phyloP scores from a whole-genome alignment of 1,140 invertebrate species.

The Zaprionus gabonicus region DNA sequence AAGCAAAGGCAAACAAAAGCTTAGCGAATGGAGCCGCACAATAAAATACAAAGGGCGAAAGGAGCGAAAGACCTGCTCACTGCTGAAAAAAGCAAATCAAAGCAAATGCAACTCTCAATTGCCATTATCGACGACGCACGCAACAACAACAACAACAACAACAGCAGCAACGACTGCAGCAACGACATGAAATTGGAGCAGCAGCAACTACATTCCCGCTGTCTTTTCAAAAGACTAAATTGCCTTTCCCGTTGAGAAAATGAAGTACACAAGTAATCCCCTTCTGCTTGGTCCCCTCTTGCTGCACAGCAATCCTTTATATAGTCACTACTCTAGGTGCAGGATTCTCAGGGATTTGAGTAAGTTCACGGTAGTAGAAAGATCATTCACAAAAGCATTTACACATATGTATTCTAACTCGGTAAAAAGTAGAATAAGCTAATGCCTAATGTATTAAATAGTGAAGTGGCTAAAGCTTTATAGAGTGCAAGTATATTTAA shows the following conservation, averaged over 20 bases:
- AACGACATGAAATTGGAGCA: constrained; percentile 20
- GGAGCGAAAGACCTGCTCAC: not conserved
- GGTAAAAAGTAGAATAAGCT: too few relatives aligned
- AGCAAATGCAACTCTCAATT: constrained; percentile 78
- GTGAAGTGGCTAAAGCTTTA: too few relatives aligned
- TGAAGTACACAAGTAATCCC: constrained; percentile 15
- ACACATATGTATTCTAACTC: too few relatives aligned
- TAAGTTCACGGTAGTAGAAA: not conserved
- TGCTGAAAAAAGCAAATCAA: constrained; percentile 68
- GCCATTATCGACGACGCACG: constrained; percentile 66
- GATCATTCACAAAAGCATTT: not conserved
- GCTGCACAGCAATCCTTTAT: not conserved
- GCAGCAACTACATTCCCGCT: constrained; percentile 19
- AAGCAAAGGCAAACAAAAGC: constrained; percentile 70
- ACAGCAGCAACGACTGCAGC: constrained; percentile 20
- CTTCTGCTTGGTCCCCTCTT: not conserved
- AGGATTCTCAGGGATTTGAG: not conserved
- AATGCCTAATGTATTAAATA: too few relatives aligned
- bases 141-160: constrained; percentile 36
- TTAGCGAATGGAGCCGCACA: constrained; percentile 56
- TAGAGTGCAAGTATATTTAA: too few relatives aligned
- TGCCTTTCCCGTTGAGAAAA: constrained; percentile 56
- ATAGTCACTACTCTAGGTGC: not conserved
- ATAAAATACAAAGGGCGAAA: constrained; percentile 22
- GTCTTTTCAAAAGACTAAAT: constrained; percentile 50